Evolutionary conservation across 2,888 invertebrate genomes (phyloP), one percentile per base, ranked within the genome.

Genomic region (Craniophora ligustri): DNA sequence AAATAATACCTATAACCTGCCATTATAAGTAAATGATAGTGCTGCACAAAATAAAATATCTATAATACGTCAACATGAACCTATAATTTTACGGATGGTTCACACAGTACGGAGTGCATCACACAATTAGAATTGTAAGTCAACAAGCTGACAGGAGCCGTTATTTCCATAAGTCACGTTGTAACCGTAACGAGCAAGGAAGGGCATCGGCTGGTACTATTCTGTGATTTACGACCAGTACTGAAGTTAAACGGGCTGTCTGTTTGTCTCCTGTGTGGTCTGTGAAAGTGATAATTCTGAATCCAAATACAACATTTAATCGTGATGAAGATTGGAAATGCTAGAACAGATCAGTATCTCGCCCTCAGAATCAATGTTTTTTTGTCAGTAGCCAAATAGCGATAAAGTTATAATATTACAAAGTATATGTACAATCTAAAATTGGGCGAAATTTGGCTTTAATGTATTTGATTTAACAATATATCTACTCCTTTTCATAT

Each of bases 141-240:
- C 71, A 69, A 72, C 65, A 68, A 55, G 69, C 58, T 78, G 79
- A 76, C 79, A 74, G 51, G 67, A 67, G 34, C 76, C 64, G 69
- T 80, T 82, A 82, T 80, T 81, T 76, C 72, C 78, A 82, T 81
- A 79, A 76, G 81, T 82, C 80, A 82, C 81, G 81, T 82, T 74
- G 75, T 57, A 58, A 72, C 71, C 74, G 75, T 80, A 80, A 81
- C 67, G 68, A 72, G 64, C 57, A 50, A 36, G 47, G 64, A 72
- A 67, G 75, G 75, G 66, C 69, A 63, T 67, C 53, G 54, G 57
- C 46, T 57, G 60, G 60, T 36, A 61, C 40, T 72, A 72, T 72
- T 72, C 72, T 75, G 68, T 65, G 60, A 72, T 72, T 72, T 65
- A 72, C 61, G 55, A 57, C 40, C 45, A 49, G 42, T 40, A 57